Evolutionary conservation across 2,888 invertebrate species (phyloP), one percentile per base, ranked within the genome.

Genomic region (Polydrusus cervinus): DNA sequence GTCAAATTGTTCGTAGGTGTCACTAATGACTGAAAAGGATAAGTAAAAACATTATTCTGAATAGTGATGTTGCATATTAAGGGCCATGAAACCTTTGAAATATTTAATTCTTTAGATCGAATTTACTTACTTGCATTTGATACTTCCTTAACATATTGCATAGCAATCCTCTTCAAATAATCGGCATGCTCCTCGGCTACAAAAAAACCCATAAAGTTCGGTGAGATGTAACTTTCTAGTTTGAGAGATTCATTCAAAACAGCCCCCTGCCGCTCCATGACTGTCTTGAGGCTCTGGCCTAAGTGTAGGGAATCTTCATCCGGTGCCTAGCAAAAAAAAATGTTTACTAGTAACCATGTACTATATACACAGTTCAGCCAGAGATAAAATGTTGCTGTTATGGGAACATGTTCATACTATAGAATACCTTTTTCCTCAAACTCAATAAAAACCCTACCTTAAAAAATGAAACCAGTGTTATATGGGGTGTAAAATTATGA

Each of bases 131-230:
- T 92, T 83, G 93, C 90, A 83, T 92, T 91, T 64, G 93, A 91
- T 14, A 95, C 92, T 88, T 94, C 94, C 86, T 93, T 93, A 38
- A 94, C 93, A 89, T 94, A 95, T 83, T 94, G 92, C 80, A 93
- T 89, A 1, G 95, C 94, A 79, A 96, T 89, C 79, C 92, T 90
- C 85, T 94, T 94, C 71, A 97, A 88, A 85, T 94, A 93, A 79
- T 94, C 93, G 0, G 95, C 94, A 88, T 94, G 93, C 78, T 93
- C 91, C 80, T 96, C 94, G 13, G 93, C 93, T 1, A 97, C 92
- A 87, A 97, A 97, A 62, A 96, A 90, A 0, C 97, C 97, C 93
- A 97, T 95, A 85, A 96, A 97, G 87, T 96, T 96, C 16, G 93
- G 93, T 34, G 96, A 96, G 62, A 94, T 91, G 83, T 96, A 96